phyloP scores from a whole-genome alignment of 92 coral and sea anemone genomes.

The Zoanthus solanderi region DNA sequence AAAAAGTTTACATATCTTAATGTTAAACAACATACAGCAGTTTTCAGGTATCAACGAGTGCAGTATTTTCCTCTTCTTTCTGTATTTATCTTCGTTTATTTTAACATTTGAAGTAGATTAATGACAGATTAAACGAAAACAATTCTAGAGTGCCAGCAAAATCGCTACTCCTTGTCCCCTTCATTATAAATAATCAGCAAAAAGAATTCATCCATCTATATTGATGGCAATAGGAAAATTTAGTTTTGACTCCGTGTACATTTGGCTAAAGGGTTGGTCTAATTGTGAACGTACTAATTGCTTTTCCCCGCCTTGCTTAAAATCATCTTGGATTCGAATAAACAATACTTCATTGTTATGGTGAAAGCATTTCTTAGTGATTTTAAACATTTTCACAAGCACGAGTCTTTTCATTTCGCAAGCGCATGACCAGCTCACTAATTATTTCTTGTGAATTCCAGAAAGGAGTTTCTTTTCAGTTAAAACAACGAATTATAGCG shows the following conservation, averaged over 20 bases:
- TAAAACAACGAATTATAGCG: slow-evolving; percentile 37
- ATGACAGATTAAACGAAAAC: slow-evolving; percentile 51
- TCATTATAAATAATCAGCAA: background rate
- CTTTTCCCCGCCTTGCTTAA: slow-evolving; percentile 65
- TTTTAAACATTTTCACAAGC: slow-evolving; percentile 66
- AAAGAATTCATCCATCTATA: slow-evolving; percentile 29
- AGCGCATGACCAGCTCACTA: slow-evolving; percentile 56
- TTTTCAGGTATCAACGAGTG: slow-evolving; percentile 58
- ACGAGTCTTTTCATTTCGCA: slow-evolving; percentile 69
- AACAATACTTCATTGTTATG: slow-evolving; percentile 75
- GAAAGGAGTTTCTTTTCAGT: slow-evolving; percentile 24
- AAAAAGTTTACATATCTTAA: slow-evolving; percentile 73
- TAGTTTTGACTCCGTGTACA: slow-evolving; percentile 51
- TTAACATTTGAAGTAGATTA: slow-evolving; percentile 72
- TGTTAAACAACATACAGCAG: slow-evolving; percentile 65
- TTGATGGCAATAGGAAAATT: slow-evolving; percentile 36
- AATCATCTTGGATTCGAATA: slow-evolving; percentile 51
- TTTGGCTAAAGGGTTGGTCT: slow-evolving; percentile 56
- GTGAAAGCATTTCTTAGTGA: slow-evolving; percentile 63
- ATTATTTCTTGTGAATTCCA: slow-evolving; percentile 33
- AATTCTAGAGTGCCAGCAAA: slow-evolving; percentile 32
- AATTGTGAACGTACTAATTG: slow-evolving; percentile 68
- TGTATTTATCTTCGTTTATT: slow-evolving; percentile 67
- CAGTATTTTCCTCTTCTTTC: slow-evolving; percentile 54
- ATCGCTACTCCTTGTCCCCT: slow-evolving; percentile 31